Evolutionary conservation across 2,888 invertebrate species (phyloP).

Genomic region (Torymus tubicola): DNA sequence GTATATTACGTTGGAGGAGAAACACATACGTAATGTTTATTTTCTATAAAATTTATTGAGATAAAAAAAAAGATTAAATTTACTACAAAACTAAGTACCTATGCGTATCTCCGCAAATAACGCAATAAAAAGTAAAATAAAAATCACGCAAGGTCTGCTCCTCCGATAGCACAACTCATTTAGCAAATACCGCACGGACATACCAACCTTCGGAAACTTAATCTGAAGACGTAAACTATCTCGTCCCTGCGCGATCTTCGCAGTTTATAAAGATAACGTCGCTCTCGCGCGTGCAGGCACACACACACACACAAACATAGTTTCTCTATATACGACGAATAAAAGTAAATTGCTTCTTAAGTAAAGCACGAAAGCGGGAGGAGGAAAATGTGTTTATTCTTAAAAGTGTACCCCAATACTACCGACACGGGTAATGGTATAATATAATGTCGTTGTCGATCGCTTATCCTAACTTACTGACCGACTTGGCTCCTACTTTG

Average conservation of each 20-base stretch:
- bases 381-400: no score
- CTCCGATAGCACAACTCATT: not conserved
- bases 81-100: no score
- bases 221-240: constrained; percentile 28
- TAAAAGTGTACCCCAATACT: no score
- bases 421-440: no score
- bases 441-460: no score
- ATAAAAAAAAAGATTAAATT: no score
- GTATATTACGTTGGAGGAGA: no score
- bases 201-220: constrained; percentile 20
- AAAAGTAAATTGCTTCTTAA: not conserved
- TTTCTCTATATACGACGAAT: not conserved
- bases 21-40: no score
- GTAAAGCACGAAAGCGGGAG: not conserved
- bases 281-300: no score
- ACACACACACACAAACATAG: not conserved
- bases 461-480: constrained; percentile 6
- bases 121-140: constrained; percentile 4
- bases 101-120: no score
- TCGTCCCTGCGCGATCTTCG: constrained; percentile 1
- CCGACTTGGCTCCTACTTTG: constrained; percentile 14
- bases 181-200: constrained; percentile 9
- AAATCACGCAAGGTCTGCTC: no score
- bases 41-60: no score
- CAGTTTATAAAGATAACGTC: constrained; percentile 33